Conservation (phyloP, 2,113 vertebrate species). For the Chitala chitala region DNA sequence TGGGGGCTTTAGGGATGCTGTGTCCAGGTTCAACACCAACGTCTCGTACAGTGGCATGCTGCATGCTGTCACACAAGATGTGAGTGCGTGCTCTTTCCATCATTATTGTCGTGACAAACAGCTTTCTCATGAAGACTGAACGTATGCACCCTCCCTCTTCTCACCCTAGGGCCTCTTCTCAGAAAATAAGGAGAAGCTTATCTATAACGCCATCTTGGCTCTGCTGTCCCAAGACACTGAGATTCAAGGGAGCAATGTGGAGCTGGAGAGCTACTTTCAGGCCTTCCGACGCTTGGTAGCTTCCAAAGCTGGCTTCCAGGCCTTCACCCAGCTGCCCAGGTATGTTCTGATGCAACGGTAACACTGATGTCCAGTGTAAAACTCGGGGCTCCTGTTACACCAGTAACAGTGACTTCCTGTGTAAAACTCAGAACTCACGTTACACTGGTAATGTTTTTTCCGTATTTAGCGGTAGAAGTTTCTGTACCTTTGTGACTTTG, state of each 20-base stretch:
- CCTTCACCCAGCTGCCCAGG: conserved; percentile 96
- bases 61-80: conserved; percentile 96
- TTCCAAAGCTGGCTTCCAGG: conserved; percentile 96
- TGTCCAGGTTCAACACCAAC: conserved; percentile 96
- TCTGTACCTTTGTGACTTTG: background rate
- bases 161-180: conserved; percentile 97
- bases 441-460: too few relatives aligned
- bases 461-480: too few relatives aligned
- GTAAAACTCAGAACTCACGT: too few relatives aligned
- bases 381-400: too few relatives aligned
- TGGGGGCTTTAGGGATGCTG: conserved; percentile 92
- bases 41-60: conserved; percentile 96
- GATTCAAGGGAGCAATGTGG: conserved; percentile 73
- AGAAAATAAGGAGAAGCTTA: conserved; percentile 98
- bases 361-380: too few relatives aligned
- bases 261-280: conserved; percentile 97
- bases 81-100: conserved; percentile 58
- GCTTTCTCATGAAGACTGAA: background rate
- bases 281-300: conserved; percentile 89
- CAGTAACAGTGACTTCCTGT: too few relatives aligned
- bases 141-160: background rate
- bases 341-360: too few relatives aligned
- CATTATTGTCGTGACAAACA: conserved; percentile 4
- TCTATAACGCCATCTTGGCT: conserved; percentile 92
- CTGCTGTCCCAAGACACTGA: conserved; percentile 87